Evolutionary conservation across 2,113 vertebrate species (phyloP), one percentile per base, ranked within the genome.

Genomic region (Setophaga petechia): DNA sequence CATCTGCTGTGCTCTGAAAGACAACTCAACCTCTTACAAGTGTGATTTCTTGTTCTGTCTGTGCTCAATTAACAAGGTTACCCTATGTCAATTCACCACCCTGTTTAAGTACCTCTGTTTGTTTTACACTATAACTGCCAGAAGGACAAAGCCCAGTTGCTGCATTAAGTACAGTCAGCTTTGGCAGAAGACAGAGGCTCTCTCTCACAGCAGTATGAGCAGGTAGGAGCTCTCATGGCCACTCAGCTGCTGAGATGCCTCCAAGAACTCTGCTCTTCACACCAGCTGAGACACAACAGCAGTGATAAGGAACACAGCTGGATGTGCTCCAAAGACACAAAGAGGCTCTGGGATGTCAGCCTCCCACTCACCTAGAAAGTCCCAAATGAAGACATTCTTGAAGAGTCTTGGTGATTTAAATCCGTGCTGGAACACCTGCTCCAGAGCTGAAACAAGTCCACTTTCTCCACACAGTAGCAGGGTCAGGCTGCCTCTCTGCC

Each of bases 351-450:
- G 5, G 46, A 37, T 11, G 22, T 25, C 55, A 65, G 75, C 58
- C 47, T 90, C 72, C 46, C 63, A 95, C 98, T 98, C 97, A 99
- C 99, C 99, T 96, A 99, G 97, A 90, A 99, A 99, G 97, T 99
- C 99, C 99, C 99, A 99, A 96, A 99, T 99, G 98, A 99, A 99
- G 97, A 99, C 98, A 4, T 99, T 99, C 98, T 99, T 99, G 98
- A 99, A 99, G 96, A 99, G 99, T 65, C 99, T 98, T 0, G 99
- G 99, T 11, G 99, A 99, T 95, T 99, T 99, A 97, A 99, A 99
- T 93, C 99, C 99, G 31, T 99, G 99, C 95, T 99, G 99, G 95
- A 99, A 99, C 94, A 99, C 99, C 92, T 99, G 99, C 91, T 99
- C 99, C 41, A 99, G 97, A 62, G 99, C 99, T 76, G 99, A 99